Conservation (phyloP, 2,888 invertebrate genomes). For the Leptarthrus brevirostris region DNA sequence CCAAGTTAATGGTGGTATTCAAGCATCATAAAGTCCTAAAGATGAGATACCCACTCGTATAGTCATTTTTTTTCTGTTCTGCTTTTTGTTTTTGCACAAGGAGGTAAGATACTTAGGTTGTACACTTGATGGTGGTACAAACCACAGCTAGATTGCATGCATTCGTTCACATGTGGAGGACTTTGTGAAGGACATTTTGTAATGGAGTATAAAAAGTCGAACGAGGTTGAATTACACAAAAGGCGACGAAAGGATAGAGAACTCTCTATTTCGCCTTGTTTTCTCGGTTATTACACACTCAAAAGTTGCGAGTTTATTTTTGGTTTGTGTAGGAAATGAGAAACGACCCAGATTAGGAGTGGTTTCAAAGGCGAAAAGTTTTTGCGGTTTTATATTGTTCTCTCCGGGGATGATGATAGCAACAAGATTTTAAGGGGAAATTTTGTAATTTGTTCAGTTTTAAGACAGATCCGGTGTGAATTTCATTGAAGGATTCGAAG, state of each 20-base stretch:
- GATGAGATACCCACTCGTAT: background rate
- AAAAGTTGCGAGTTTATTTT: conserved; percentile 27
- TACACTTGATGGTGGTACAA: background rate
- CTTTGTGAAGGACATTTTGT: conserved; percentile 24
- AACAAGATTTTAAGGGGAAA: too few relatives aligned
- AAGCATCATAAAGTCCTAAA: conserved; percentile 20
- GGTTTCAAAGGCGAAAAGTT: background rate
- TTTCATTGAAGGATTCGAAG: too few relatives aligned
- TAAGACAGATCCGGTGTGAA: too few relatives aligned
- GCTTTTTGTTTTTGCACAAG: too few relatives aligned
- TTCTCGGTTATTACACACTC: conserved; percentile 32
- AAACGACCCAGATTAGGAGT: conserved; percentile 26
- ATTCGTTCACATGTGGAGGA: conserved; percentile 8
- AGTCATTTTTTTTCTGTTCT: background rate
- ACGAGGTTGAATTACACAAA: conserved; percentile 19
- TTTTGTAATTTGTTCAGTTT: too few relatives aligned
- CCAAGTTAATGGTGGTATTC: conserved; percentile 40
- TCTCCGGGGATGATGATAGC: too few relatives aligned
- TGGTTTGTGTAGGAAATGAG: background rate
- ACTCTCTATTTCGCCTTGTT: conserved; percentile 20
- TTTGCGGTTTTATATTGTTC: too few relatives aligned
- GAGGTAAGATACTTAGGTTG: conserved; percentile 11
- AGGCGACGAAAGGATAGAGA: background rate
- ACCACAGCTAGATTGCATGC: background rate
- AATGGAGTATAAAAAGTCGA: conserved; percentile 13